phyloP scores from a whole-genome alignment of 2,888 invertebrate genomes.

The Omphaloscelis lunosa region DNA sequence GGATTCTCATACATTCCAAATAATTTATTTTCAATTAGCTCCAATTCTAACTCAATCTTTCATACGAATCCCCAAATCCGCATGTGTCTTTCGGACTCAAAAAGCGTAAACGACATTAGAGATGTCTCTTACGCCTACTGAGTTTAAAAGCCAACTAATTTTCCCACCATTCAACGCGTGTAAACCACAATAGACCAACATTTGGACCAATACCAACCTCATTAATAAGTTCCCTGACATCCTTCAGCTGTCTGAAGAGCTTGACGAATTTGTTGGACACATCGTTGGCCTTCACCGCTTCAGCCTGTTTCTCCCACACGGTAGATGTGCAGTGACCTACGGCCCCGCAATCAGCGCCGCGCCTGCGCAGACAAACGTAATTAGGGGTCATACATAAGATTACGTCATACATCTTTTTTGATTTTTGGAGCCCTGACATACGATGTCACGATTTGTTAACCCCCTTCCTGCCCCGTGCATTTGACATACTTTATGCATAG shows the following conservation, averaged over 20 bases:
- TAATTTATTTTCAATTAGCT: neutral
- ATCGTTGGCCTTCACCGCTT: constrained; percentile 92
- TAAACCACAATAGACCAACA: neutral
- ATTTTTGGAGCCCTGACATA: neutral
- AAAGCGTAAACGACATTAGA: neutral
- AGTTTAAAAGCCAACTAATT: neutral
- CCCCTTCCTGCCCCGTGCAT: neutral
- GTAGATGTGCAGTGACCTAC: constrained; percentile 95
- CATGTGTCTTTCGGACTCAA: neutral
- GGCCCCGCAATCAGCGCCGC: constrained; percentile 94
- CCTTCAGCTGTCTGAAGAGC: constrained; percentile 84
- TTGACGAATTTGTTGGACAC: constrained; percentile 93
- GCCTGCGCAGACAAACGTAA: constrained; percentile 84
- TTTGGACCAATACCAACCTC: constrained; percentile 73
- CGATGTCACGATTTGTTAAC: neutral
- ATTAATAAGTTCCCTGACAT: constrained; percentile 85
- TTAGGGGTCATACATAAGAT: neutral
- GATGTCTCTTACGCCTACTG: neutral
- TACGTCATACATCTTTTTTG: neutral
- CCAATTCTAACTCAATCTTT: no score
- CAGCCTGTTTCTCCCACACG: constrained; percentile 93
- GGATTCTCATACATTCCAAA: neutral
- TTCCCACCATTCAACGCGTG: neutral
- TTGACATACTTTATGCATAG: neutral
- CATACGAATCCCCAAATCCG: neutral